Conservation (phyloP, 2,113 vertebrate genomes). For the Cettia cetti region DNA sequence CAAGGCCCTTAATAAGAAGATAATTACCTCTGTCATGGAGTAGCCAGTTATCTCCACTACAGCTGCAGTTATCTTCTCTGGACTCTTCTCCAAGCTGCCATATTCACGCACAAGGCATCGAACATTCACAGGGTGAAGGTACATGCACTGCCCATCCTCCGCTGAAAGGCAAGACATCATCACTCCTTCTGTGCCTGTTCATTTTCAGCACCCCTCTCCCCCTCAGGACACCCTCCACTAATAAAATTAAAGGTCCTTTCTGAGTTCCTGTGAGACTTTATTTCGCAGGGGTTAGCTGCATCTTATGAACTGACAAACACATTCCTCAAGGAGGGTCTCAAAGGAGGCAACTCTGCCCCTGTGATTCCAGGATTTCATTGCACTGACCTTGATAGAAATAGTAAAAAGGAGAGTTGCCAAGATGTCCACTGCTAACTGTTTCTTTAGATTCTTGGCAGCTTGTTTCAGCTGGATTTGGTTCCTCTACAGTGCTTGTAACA, state of each 20-base stretch:
- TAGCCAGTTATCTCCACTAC: slow-evolving; percentile 94
- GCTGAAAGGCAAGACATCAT: slow-evolving; percentile 67
- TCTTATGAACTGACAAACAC: not conserved
- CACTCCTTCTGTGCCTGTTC: not conserved
- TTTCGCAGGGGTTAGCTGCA: not conserved
- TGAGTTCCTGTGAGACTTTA: not conserved
- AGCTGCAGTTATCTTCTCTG: slow-evolving; percentile 87
- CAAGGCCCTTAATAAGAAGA: not conserved
- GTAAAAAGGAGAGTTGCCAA: slow-evolving; percentile 85
- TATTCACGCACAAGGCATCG: slow-evolving; percentile 92
- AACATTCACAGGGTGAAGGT: slow-evolving; percentile 94
- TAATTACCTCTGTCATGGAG: slow-evolving; percentile 90
- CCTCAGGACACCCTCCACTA: not conserved
- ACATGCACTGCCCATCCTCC: slow-evolving; percentile 97
- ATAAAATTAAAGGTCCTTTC: not conserved
- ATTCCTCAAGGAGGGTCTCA: not conserved
- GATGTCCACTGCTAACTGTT: slow-evolving; percentile 36
- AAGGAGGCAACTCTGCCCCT: not conserved
- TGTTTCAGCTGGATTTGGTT: slow-evolving; percentile 50
- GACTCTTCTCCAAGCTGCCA: slow-evolving; percentile 92
- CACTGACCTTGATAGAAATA: slow-evolving; percentile 96
- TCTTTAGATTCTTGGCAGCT: slow-evolving; percentile 46
- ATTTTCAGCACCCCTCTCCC: not conserved
- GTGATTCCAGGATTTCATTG: not conserved
- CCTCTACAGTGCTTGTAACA: slow-evolving; percentile 35